These are phyloP conservation scores for Hylomyscus alleni DNA, from an alignment of 2,797 vertebrate species.

Conservation along the genomic window DNA sequence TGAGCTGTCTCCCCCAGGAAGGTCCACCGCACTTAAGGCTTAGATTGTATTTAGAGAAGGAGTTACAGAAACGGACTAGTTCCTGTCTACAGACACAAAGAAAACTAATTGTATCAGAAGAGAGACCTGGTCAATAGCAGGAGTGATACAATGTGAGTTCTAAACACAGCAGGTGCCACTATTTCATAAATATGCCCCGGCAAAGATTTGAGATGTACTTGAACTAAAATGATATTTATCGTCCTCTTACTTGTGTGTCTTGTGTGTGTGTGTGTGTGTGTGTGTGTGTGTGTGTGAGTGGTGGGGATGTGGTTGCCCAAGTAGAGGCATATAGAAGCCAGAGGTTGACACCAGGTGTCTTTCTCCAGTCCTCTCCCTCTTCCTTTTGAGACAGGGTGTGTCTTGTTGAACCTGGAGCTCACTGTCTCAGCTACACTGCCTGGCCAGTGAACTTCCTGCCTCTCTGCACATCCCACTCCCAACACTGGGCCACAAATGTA, in stretches of 20 bases:
- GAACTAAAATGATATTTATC: background rate
- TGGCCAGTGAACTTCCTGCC: background rate
- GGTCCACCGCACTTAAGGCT: slow-evolving; percentile 79
- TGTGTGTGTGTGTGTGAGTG: background rate
- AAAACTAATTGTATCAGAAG: background rate
- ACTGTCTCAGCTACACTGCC: background rate
- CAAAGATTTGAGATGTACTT: background rate
- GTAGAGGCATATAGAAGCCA: no score
- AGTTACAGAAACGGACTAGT: background rate
- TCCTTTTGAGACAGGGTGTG: background rate
- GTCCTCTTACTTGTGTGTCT: background rate
- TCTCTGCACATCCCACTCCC: background rate
- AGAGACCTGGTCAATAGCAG: background rate
- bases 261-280: background rate
- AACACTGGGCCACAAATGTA: background rate
- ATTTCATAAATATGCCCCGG: background rate
- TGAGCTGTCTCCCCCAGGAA: slow-evolving; percentile 81
- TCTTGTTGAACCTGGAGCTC: background rate
- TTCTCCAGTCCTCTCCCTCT: background rate
- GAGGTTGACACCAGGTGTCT: background rate
- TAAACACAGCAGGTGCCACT: background rate
- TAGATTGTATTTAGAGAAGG: background rate
- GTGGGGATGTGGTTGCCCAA: background rate
- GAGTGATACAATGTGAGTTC: background rate
- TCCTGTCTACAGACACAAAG: background rate